Base-by-base conservation (phyloP, 2,888 invertebrate species). In the Chrysolina americana region DNA sequence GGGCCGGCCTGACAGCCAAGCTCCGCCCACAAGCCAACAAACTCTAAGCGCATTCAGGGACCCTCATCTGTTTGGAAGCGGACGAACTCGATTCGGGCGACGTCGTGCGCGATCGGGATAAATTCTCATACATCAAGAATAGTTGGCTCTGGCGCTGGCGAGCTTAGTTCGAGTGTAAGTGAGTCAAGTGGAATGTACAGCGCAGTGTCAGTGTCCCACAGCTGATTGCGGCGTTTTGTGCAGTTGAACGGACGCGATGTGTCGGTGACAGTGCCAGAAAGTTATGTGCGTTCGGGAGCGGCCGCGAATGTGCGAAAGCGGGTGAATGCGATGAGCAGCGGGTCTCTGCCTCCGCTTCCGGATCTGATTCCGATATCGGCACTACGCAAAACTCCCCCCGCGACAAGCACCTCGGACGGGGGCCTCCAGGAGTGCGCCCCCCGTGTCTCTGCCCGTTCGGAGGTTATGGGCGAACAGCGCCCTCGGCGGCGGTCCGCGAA, bases 391-490 rank as follows among this genome's bases (percentile, higher is more conserved):
- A 82, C 83, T 75, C 80, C 84, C 73, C 77, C 80, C 75, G 75
- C 78, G 76, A 81, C 75, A 73, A 80, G 74, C 74, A 78, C 75
- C 78, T 76, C 78, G 73, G 80, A 78, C 79, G 78, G 80, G 75
- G 79, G 79, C 80, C 82, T 81, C 28, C 44, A 15, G 83, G 83
- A 84, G 83, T 83, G 84, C 82, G 83, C 84, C 83, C 83, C 84
- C 81, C 84, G 82, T 80, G 82, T 81, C 76, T 78, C 78, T 76
- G 78, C 76, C 71, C 73, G 78, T 80, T 81, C 78, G 79, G 86
- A 87, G 87, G 87, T 87, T 87, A 88, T 86, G 86, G 87, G 87
- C 82, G 87, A 86, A 81, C 87, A 87, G 87, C 87, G 87, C 87
- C 85, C 87, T 79, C 85, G 86, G 80, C 87, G 87, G 86, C 81